A percentile compares a stretch with the other conserved stretches of the same genome.
Evolutionary conservation across 2,888 invertebrate species (phyloP).

Genomic region (Lasioglossum lativentre): DNA sequence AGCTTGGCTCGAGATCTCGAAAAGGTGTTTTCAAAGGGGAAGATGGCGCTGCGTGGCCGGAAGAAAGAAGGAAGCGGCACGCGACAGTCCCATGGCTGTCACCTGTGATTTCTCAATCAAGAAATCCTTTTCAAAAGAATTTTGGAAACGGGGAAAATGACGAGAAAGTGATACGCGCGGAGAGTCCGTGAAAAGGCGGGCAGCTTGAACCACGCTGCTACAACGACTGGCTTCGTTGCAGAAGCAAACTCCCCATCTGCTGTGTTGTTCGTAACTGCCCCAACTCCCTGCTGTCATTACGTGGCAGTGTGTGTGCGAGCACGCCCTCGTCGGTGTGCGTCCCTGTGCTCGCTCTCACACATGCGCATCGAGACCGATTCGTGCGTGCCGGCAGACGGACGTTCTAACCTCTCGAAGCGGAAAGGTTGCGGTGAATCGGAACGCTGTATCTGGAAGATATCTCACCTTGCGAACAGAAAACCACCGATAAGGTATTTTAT

Average conservation of each 20-base stretch:
- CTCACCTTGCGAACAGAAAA: slow-evolving; percentile 60
- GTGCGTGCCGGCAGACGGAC: slow-evolving; percentile 58
- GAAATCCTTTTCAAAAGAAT: neutral
- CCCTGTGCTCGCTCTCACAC: slow-evolving; percentile 12
- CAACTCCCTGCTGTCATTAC: slow-evolving; percentile 73
- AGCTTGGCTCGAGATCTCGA: slow-evolving; percentile 29
- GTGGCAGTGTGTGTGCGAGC: slow-evolving; percentile 51
- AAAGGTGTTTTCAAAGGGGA: slow-evolving; percentile 7
- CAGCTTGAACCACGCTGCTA: slow-evolving; percentile 81
- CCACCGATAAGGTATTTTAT: slow-evolving; percentile 55
- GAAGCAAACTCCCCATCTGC: slow-evolving; percentile 77
- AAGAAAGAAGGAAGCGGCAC: slow-evolving; percentile 46
- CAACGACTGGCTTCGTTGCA: slow-evolving; percentile 80
- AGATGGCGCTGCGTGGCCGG: slow-evolving; percentile 45
- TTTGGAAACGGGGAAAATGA: neutral
- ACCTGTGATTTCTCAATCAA: slow-evolving; percentile 24
- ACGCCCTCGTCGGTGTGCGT: slow-evolving; percentile 50
- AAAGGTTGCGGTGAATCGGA: slow-evolving; percentile 49
- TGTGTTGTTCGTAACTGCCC: slow-evolving; percentile 72
- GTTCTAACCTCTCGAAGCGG: slow-evolving; percentile 65
- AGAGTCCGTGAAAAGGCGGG: slow-evolving; percentile 75
- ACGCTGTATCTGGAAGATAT: slow-evolving; percentile 36
- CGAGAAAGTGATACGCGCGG: slow-evolving; percentile 54
- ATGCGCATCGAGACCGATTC: slow-evolving; percentile 21
- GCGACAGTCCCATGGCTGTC: slow-evolving; percentile 51